Evolutionary conservation across 2,113 vertebrate species (phyloP), one percentile per base, ranked within the genome.

Genomic region (Elanus axillaris): DNA sequence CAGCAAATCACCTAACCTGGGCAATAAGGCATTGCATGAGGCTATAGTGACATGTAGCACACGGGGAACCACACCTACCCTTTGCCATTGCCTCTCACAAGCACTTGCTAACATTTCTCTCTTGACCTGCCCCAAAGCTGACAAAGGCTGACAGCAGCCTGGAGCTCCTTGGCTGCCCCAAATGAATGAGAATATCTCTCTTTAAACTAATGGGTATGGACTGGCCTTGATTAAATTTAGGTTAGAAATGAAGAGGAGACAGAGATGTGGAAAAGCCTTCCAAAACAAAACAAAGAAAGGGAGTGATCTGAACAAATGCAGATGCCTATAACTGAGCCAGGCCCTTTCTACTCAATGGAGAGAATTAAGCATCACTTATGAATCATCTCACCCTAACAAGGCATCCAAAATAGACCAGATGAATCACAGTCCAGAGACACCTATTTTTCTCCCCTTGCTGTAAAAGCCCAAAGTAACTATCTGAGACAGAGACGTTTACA

Each of bases 371-470:
- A 72, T 60, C 0, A 0, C 34, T 94, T 95, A 72, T 88, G 87
- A 94, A 97, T 97, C 95, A 91, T 90, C 80, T 91, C 66, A 85
- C 56, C 32, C 77, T 90, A 96, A 93, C 20, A 5, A 96, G 69
- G 64, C 62, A 90, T 90, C 62, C 45, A 88, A 97, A 97, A 92
- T 88, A 94, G 86, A 79, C 25, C 38, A 95, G 74, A 94, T 95
- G 90, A 96, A 96, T 97, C 94, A 97, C 58, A 72, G 40, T 47
- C 62, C 78, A 95, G 66, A 95, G 92, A 55, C 84, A 97, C 84
- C 87, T 94, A 34, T 93, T 96, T 95, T 93, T 77, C 76, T 80
- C 27, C 18, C 10, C 0, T 12, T 9, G 2, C 27, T 91, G 21
- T 80, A 85, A 69, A 63, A 91, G 21, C 8, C 43, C 31, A 76